Conservation (phyloP, 2,888 invertebrate species). For the Entomobrya multifasciata region DNA sequence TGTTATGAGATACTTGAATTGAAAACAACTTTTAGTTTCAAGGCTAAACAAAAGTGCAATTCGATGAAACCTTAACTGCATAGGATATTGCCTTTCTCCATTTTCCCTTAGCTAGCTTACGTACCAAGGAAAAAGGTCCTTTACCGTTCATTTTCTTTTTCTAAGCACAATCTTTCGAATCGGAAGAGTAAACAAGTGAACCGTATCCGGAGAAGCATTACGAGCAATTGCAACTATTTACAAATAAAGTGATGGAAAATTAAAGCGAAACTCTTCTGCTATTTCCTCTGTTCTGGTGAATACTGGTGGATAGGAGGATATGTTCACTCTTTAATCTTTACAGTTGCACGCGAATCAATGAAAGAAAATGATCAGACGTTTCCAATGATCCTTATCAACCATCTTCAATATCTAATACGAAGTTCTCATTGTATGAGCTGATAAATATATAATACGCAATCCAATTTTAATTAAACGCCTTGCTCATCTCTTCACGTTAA, state of each 20-base stretch:
- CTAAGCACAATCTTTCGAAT: slow-evolving; percentile 21
- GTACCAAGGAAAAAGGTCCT: too few relatives aligned
- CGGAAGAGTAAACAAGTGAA: background rate
- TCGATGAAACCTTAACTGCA: slow-evolving; percentile 23
- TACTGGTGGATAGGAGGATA: background rate
- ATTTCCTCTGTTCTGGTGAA: background rate
- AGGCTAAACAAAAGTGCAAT: slow-evolving; percentile 57
- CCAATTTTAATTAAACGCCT: too few relatives aligned
- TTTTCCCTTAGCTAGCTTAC: too few relatives aligned
- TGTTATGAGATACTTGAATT: background rate
- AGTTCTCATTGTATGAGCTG: too few relatives aligned
- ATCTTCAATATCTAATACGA: too few relatives aligned
- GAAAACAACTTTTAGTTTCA: slow-evolving; percentile 64
- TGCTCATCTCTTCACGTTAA: too few relatives aligned
- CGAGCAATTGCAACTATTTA: slow-evolving; percentile 49
- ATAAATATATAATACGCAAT: too few relatives aligned
- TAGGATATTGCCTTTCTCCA: background rate
- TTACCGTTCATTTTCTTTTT: slow-evolving; percentile 13
- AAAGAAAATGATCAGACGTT: too few relatives aligned
- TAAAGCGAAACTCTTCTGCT: slow-evolving; percentile 13
- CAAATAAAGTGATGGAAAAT: background rate
- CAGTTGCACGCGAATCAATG: too few relatives aligned
- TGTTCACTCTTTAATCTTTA: slow-evolving; percentile 19
- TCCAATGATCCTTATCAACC: too few relatives aligned
- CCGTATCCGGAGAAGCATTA: background rate